A percentile compares a stretch with the other conserved stretches of the same genome.
Conservation (phyloP, 2,888 invertebrate species). For the Cheilosia impressa region DNA sequence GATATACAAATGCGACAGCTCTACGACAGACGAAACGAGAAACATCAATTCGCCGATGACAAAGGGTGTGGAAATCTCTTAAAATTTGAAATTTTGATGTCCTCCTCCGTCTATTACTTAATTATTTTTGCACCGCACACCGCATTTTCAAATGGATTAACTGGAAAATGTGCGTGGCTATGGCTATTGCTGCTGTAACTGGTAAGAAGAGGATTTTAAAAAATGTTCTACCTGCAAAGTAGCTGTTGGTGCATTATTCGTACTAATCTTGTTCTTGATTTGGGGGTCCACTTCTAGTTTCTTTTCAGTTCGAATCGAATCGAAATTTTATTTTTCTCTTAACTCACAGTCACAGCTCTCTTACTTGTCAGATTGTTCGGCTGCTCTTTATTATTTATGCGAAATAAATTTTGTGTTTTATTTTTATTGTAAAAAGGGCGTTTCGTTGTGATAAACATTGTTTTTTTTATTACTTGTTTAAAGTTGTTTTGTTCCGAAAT, state of each 20-base stretch:
- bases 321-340: slow-evolving; percentile 18
- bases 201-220: slow-evolving; percentile 35
- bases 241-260: neutral
- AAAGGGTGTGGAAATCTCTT: slow-evolving; percentile 72
- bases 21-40: slow-evolving; percentile 33
- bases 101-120: slow-evolving; percentile 1
- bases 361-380: slow-evolving; percentile 13
- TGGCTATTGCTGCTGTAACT: slow-evolving; percentile 22
- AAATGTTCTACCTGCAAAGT: neutral
- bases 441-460: slow-evolving; percentile 45
- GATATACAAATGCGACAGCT: slow-evolving; percentile 37
- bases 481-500: neutral
- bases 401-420: slow-evolving; percentile 28
- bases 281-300: neutral
- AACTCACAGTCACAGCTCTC: slow-evolving; percentile 1
- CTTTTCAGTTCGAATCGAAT: neutral
- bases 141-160: slow-evolving; percentile 44
- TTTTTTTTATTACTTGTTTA: slow-evolving; percentile 9
- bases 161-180: slow-evolving; percentile 21
- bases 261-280: slow-evolving; percentile 1
- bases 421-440: slow-evolving; percentile 65
- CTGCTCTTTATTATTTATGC: slow-evolving; percentile 33
- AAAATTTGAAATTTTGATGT: slow-evolving; percentile 15
- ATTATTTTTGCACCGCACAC: slow-evolving; percentile 14
- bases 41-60: slow-evolving; percentile 27